Conservation (phyloP, 1,140 invertebrate species). For the Araneus ventricosus region DNA sequence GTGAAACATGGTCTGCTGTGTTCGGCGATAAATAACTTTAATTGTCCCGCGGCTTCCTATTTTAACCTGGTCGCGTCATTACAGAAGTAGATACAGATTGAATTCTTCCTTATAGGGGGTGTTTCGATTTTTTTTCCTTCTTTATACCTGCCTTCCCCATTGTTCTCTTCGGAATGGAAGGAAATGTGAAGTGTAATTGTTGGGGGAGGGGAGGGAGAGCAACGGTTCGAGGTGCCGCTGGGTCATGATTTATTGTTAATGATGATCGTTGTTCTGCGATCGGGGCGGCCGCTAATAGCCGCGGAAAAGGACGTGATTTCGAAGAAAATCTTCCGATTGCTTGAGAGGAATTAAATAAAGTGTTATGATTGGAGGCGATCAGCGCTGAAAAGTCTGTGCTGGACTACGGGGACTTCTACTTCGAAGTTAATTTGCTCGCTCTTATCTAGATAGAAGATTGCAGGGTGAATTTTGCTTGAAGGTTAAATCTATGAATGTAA, state of each 20-base stretch:
- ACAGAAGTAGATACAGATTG: constrained; percentile 43
- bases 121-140: not conserved
- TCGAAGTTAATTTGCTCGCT: no score
- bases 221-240: not conserved
- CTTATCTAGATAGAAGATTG: no score
- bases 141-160: not conserved
- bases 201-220: not conserved
- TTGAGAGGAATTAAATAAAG: constrained; percentile 25
- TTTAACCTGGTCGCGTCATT: not conserved
- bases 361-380: not conserved
- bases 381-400: not conserved
- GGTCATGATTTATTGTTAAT: constrained; percentile 58
- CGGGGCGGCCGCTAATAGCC: not conserved
- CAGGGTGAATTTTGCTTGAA: no score
- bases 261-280: not conserved
- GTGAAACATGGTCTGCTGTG: constrained; percentile 45
- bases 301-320: constrained; percentile 11
- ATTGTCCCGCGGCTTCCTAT: constrained; percentile 48
- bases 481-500: no score
- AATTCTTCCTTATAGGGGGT: constrained; percentile 20
- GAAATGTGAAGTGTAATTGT: constrained; percentile 29
- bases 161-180: not conserved
- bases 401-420: no score
- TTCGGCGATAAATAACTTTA: constrained; percentile 66
- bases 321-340: constrained; percentile 7